Base-by-base conservation (phyloP, 2,113 vertebrate species). In the Telmatochromis brichardi region DNA sequence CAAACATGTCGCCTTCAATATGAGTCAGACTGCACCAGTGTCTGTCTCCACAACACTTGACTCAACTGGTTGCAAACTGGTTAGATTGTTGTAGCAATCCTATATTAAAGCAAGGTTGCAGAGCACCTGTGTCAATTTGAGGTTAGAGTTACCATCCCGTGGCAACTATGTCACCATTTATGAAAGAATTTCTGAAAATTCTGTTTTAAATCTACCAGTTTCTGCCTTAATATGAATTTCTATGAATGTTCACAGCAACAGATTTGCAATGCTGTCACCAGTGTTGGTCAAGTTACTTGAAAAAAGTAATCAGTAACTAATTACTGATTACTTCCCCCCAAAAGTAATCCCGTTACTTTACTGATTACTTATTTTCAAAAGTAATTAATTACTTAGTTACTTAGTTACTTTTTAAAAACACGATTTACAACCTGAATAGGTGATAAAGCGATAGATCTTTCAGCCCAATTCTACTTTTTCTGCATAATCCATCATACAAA, bases 341-440 rank as follows among this genome's bases (percentile, higher is more conserved):
- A 54, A 54, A 54, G 51, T 54, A 54, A 54, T 21, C 0, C 2
- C 0, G 0, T 23, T 54, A 54, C n/a, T 54, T 54, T 54, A 1
- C 53, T 54, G 53, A 54, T 54, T 54, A 54, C 6, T 53, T 53
- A 21, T 21, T 53, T 53, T 21, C 19, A 1, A 53, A 53, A 21
- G 51, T 53, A 21, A 21, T 53, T 53, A 21, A 10, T 53, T 53
- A 53, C 5, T n/a, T 51, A 19, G 0, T 50, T 50, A 50, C 45
- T 50, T 50, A 42, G 2, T 47, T 47, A 1, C 42, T 45, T 47
- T 47, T 47, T 1, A 50, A 50, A 51, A 19, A 51, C 2, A 51
- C 0, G 0, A 19, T 51, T 51, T 51, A 51, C 17, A 51, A 19
- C 17, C 50, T 51, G 8, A 19, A 19, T 9, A 51, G 50, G 2